These are phyloP conservation scores for Varanus komodoensis DNA, from an alignment of 2,113 vertebrate species.

Conservation along the genomic window DNA sequence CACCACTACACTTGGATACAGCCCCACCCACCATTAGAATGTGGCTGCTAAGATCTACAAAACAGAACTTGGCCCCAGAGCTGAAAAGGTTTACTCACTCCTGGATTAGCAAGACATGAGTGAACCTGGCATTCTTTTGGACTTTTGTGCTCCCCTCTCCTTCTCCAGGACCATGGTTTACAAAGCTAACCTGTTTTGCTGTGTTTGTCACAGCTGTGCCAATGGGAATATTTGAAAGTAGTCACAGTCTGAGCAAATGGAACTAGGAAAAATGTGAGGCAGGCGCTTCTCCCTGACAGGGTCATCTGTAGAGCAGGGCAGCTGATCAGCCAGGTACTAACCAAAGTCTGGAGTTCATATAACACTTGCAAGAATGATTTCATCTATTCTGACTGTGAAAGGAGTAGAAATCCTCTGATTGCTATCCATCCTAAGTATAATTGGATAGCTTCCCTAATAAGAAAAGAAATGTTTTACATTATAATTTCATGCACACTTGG, in stretches of 20 bases:
- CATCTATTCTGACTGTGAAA: constrained; percentile 37
- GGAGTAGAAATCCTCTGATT: constrained; percentile 45
- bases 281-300: constrained; percentile 26
- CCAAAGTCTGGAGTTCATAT: constrained; percentile 12
- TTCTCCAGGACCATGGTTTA: not conserved
- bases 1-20: too few species aligned
- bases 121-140: too few species aligned
- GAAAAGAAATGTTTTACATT: not conserved
- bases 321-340: constrained; percentile 27
- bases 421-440: not conserved
- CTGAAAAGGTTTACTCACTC: not conserved
- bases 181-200: not conserved
- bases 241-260: not conserved
- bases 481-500: constrained; percentile 40
- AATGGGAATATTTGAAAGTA: not conserved
- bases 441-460: not conserved
- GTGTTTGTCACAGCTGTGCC: too few species aligned
- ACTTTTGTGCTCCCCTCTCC: not conserved
- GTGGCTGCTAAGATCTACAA: too few species aligned
- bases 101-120: not conserved
- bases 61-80: too few species aligned
- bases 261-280: not conserved
- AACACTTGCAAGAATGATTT: constrained; percentile 49
- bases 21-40: too few species aligned
- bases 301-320: constrained; percentile 16